These are phyloP conservation scores for Micrasema minimum DNA, from an alignment of 1,140 invertebrate genomes.

Conservation along the genomic window DNA sequence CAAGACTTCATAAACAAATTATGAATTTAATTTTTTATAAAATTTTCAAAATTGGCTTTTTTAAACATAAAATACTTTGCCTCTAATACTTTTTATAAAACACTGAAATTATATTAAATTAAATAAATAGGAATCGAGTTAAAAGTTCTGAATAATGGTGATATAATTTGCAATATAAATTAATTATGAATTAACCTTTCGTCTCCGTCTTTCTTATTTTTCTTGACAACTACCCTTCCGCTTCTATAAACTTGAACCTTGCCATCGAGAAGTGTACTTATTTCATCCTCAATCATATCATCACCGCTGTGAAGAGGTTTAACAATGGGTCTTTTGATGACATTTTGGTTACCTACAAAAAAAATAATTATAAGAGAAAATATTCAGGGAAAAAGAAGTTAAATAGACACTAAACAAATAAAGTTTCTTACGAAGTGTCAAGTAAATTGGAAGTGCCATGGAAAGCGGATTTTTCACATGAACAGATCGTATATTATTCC, in stretches of 20 bases:
- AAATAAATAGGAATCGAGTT: too few species aligned
- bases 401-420: too few species aligned
- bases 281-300: constrained; percentile 67
- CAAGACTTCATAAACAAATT: too few species aligned
- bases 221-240: constrained; percentile 64
- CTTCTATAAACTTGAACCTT: constrained; percentile 67
- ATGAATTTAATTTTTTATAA: too few species aligned
- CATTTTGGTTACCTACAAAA: constrained; percentile 64
- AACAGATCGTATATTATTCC: constrained; percentile 71
- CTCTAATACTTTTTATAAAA: too few species aligned
- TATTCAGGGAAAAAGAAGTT: too few species aligned
- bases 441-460: constrained; percentile 70
- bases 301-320: constrained; percentile 49
- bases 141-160: too few species aligned
- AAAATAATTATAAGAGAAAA: constrained; percentile 26
- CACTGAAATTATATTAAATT: too few species aligned
- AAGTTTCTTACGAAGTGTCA: constrained; percentile 70
- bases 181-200: too few species aligned
- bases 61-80: background rate
- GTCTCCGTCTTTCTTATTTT: constrained; percentile 51
- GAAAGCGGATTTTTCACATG: constrained; percentile 68
- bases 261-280: constrained; percentile 66
- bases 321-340: constrained; percentile 57
- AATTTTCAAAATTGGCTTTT: too few species aligned
- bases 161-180: too few species aligned